These are phyloP conservation scores for Drosophila repleta DNA, from an alignment of 1,140 invertebrate species.

Conservation along the genomic window DNA sequence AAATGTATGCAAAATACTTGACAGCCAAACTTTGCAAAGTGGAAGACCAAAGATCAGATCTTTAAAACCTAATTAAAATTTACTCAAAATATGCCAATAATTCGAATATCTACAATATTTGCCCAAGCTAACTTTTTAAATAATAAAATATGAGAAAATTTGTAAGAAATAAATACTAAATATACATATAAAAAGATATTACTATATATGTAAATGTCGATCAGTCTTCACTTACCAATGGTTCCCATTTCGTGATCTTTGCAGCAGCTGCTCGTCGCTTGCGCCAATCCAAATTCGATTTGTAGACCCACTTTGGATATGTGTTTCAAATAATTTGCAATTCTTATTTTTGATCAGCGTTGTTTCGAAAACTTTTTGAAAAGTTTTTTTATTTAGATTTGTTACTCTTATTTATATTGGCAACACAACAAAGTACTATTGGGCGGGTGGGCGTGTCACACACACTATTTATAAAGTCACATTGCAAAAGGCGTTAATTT, in stretches of 20 bases:
- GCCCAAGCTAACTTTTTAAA: too few species aligned
- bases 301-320: slow-evolving; percentile 27
- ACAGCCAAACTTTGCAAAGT: too few species aligned
- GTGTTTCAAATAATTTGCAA: background rate
- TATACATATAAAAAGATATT: too few species aligned
- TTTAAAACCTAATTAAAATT: too few species aligned
- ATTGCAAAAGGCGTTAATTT: slow-evolving; percentile 57
- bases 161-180: too few species aligned
- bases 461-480: slow-evolving; percentile 67
- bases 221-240: slow-evolving; percentile 57
- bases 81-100: too few species aligned
- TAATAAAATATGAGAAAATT: too few species aligned
- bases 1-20: too few species aligned
- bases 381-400: slow-evolving; percentile 6
- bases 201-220: too few species aligned
- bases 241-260: slow-evolving; percentile 59
- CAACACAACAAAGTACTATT: slow-evolving; percentile 47
- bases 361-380: background rate
- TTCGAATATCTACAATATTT: too few species aligned
- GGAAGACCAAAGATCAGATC: too few species aligned
- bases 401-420: background rate
- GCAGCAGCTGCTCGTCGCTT: slow-evolving; percentile 13
- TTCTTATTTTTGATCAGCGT: background rate
- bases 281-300: slow-evolving; percentile 45
- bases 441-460: slow-evolving; percentile 19